Evolutionary conservation across 2,797 vertebrate genomes (phyloP).

Genomic region (Bufotes viridis): DNA sequence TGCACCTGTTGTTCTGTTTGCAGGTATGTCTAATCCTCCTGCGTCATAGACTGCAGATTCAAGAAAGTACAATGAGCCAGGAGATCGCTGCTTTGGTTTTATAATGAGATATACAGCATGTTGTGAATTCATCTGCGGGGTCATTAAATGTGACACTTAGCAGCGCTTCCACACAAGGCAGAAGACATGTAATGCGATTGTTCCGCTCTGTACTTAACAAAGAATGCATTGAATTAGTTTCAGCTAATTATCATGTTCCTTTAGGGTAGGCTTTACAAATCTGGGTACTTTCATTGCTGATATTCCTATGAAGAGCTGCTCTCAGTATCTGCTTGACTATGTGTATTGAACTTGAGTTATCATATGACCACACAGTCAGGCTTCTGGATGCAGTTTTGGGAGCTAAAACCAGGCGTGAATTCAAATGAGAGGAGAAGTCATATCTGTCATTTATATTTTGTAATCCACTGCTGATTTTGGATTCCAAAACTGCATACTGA

Average conservation of each 20-base stretch:
- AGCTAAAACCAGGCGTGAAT: too few relatives aligned
- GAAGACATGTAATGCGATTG: constrained; percentile 42
- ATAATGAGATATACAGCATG: constrained; percentile 48
- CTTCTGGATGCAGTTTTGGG: too few relatives aligned
- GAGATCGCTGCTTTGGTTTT: constrained; percentile 39
- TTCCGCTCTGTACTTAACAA: constrained; percentile 46
- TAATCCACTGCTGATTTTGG: too few relatives aligned
- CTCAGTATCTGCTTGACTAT: not conserved
- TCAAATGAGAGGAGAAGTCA: too few relatives aligned
- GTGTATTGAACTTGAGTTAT: not conserved
- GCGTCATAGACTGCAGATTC: constrained; percentile 44
- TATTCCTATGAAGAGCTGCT: constrained; percentile 22
- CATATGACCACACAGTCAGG: too few relatives aligned
- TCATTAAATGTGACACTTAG: constrained; percentile 48
- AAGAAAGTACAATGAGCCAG: constrained; percentile 39
- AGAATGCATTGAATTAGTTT: constrained; percentile 50
- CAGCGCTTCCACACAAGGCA: constrained; percentile 30
- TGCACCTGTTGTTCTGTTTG: constrained; percentile 51
- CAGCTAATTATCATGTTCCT: constrained; percentile 47
- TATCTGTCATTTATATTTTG: too few relatives aligned
- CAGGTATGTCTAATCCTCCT: constrained; percentile 52
- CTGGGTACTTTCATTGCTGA: constrained; percentile 18
- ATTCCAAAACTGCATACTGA: too few relatives aligned
- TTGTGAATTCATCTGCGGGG: constrained; percentile 53
- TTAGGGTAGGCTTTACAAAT: constrained; percentile 46